Base-by-base conservation (phyloP, 2,888 invertebrate species). In the Calameuta idolon region DNA sequence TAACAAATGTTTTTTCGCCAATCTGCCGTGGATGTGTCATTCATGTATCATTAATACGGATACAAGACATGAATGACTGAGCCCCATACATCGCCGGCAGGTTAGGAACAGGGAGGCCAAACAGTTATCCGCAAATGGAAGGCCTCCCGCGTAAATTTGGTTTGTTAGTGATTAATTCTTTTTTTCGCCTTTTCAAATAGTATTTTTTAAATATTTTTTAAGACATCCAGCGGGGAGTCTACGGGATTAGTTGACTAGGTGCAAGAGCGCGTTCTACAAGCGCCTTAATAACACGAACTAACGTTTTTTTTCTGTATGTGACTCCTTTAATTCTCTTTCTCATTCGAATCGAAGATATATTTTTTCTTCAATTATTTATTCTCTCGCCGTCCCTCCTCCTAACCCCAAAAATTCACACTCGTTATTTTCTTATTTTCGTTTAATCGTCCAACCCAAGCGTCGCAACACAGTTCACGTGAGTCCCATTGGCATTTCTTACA, bases 21-120 rank as follows among this genome's bases (percentile, higher is more conserved):
- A 88, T 89, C 89, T 88, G 89, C 86, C 89, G 86, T 79, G 78
- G 86, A 90, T 88, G 87, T 84, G 84, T 83, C 86, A 82, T 84
- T 86, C 85, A 84, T 83, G 86, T 87, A 84, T 79, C 75, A 77
- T 33, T 15, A 78, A 87, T 87, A 93, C 93, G 93, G 93, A 93
- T 90, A 87, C 90, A 85, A 86, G 90, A 90, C 92, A 90, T 91
- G 91, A 92, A 89, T 91, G 92, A 93, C 92, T 93, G 93, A 94
- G 94, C 94, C 94, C 93, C 92, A 90, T 91, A 91, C 91, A 92
- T 90, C 88, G 81, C 84, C 86, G 92, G 91, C 92, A 92, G 92
- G 91, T 93, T 93, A 88, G 88, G 88, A 89, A 89, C 80, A 85
- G 86, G 85, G 90, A 89, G 91, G 90, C 92, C 91, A 83, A 83